Conservation (phyloP, 2,113 vertebrate species). For the Nothoprocta perdicaria region DNA sequence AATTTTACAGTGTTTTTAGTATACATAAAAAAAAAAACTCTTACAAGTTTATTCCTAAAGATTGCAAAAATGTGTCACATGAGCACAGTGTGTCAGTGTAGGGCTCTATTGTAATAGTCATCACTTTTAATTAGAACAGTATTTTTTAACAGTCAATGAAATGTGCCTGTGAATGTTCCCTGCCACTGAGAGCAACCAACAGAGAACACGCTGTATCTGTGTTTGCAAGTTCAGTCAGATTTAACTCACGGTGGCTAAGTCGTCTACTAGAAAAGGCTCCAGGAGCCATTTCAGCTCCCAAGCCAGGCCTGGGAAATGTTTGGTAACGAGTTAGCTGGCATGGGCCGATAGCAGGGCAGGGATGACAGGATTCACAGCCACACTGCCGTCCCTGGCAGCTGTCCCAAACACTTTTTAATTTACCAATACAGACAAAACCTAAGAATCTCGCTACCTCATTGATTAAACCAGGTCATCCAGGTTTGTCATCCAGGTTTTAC, state of each 20-base stretch:
- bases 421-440: neutral
- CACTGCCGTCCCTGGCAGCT: neutral
- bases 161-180: neutral
- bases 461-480: neutral
- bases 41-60: neutral
- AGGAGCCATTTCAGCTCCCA: neutral
- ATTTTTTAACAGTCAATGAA: neutral
- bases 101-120: neutral
- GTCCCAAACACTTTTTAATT: neutral
- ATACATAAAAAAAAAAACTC: neutral
- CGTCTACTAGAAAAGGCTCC: neutral
- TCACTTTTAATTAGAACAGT: neutral
- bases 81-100: neutral
- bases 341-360: neutral
- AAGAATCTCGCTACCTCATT: neutral
- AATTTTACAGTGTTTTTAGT: neutral
- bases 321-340: neutral
- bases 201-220: neutral
- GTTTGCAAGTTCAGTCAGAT: neutral
- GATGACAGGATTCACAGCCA: neutral
- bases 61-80: neutral
- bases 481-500: neutral
- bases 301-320: neutral
- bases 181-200: rapidly evolving
- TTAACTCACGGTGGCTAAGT: neutral